Base-by-base conservation (phyloP, 23 tunicate genomes). In the Halocynthia roretzi region DNA sequence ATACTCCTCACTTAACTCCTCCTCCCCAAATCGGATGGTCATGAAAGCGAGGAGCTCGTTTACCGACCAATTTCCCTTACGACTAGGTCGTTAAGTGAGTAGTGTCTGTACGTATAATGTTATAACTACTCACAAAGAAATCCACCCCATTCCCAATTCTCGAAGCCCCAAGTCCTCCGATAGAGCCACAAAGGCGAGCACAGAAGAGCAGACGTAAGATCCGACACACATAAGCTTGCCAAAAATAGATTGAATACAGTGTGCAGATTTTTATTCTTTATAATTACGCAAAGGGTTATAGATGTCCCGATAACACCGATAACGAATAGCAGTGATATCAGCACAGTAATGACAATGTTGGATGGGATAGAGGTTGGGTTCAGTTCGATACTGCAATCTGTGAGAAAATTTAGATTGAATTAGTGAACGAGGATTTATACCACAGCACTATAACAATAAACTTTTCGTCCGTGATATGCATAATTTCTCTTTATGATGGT, bases 121-220 rank as follows among this genome's bases (percentile, higher is more conserved):
- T 68, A 2, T 20, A 0, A 49, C 19, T 76, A 77, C 82, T 77
- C 49, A 77, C 82, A 77, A 10, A 31, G 56, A 11, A 31, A 14
- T 23, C 50, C 17, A 0, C 76, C 82, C 72, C 20, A 65, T 54
- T 19, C 55, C 82, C 82, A 77, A 20, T 66, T n/a, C 10, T 77
- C 55, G 5, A 77, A 77, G 40, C 82, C 82, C 82, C 82, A 77
- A 1, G 82, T 77, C 40, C 82, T 66, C 52, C 82, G 53, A 48
- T 77, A 77, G 76, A 66, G 76, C 82, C 82, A 77, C 2, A 77
- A 48, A 1, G 82, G 82, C 7, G 82, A 77, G 22, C 82, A 77
- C 10, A 77, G n/a, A 17, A 77, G 51, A 10, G 82, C 76, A 18
- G 82, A 77, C 48, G 52, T 66, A 1, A 66, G 76, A 77, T 77